A percentile compares a stretch with the other conserved stretches of the same genome.
Evolutionary conservation across 2,797 vertebrate species (phyloP).

Genomic region (Neosilurus mollespiculum): DNA sequence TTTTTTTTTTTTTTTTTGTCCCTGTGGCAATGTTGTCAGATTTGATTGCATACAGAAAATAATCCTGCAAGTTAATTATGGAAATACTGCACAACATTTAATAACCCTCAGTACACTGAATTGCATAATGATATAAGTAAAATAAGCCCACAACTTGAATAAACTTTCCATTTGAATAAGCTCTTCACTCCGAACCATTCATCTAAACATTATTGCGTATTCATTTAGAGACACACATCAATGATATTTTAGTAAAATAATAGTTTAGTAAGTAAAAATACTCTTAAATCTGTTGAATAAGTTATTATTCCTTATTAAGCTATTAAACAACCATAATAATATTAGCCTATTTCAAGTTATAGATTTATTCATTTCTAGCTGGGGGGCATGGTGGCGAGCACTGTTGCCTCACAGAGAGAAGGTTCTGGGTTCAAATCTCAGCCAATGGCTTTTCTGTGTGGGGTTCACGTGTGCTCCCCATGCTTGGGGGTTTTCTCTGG

Average conservation of each 20-base stretch:
- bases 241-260: neutral
- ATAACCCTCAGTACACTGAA: neutral
- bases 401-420: too few species aligned
- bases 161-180: neutral
- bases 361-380: neutral
- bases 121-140: neutral
- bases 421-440: too few species aligned
- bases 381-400: too few species aligned
- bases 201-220: neutral
- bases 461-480: too few species aligned
- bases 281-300: neutral
- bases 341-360: neutral
- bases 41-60: neutral
- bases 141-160: neutral
- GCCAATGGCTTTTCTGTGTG: too few species aligned
- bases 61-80: conserved; percentile 2
- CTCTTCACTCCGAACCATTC: neutral
- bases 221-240: neutral
- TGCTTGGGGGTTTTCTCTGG: too few species aligned
- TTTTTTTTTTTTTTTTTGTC: neutral
- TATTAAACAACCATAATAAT: neutral
- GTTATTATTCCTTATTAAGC: neutral
- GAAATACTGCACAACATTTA: conserved; percentile 3
- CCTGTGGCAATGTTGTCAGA: neutral
- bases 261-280: neutral